Evolutionary conservation across 1,140 invertebrate species (phyloP).

Genomic region (Bombus polaris): DNA sequence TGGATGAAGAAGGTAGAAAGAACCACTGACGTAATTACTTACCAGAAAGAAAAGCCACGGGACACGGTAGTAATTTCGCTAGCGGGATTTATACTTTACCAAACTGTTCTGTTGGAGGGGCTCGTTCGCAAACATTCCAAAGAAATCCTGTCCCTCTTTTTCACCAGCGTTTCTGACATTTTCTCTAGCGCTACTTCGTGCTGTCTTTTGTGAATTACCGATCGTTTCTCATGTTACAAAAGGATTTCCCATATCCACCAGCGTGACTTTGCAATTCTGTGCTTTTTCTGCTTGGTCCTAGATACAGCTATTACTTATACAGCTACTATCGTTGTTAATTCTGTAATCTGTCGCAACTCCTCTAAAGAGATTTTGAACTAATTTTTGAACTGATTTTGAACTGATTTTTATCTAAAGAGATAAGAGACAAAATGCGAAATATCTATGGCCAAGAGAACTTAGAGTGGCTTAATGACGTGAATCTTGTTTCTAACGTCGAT

Average conservation of each 20-base stretch:
- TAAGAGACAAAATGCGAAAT: constrained; percentile 39
- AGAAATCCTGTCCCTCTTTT: background rate
- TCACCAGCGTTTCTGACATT: background rate
- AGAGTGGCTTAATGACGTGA: constrained; percentile 51
- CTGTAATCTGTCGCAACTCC: background rate
- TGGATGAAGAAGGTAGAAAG: constrained; percentile 44
- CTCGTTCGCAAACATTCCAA: constrained; percentile 23
- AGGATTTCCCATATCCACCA: background rate
- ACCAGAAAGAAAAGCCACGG: constrained; percentile 12
- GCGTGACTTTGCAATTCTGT: background rate
- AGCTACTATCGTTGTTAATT: background rate
- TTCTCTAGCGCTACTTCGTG: background rate
- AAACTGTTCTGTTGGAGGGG: background rate
- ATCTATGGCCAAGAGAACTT: background rate
- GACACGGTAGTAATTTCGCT: constrained; percentile 21
- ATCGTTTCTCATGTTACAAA: background rate
- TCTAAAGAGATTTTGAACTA: constrained; percentile 11
- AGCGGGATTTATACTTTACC: constrained; percentile 34
- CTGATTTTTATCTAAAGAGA: no score
- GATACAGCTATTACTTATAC: background rate
- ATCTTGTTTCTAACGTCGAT: constrained; percentile 55
- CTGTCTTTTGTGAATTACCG: background rate
- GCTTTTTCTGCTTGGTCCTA: background rate
- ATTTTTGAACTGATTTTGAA: no score
- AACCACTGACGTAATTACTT: constrained; percentile 56